Base-by-base conservation (phyloP, 2,113 vertebrate species). In the Amazona vittata region DNA sequence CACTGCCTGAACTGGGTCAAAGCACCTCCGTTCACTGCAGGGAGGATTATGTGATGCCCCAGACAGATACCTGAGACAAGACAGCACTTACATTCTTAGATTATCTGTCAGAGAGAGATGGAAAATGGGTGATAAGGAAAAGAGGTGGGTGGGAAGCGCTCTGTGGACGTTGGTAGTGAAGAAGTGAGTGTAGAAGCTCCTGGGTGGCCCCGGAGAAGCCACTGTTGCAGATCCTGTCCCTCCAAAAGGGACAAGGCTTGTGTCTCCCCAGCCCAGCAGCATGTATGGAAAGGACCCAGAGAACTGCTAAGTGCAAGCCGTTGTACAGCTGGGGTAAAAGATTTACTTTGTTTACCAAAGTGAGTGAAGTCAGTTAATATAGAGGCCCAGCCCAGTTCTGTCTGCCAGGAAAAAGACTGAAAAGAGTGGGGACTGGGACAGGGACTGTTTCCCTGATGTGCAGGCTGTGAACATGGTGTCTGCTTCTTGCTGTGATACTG, bases 41-140 rank as follows among this genome's bases (percentile, higher is more conserved):
- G 79, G 86, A 84, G 75, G 53, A 53, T 5, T 52, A 90, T 89
- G 59, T 78, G 93, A 90, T 96, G 95, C 75, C 67, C 92, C 86
- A 94, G 82, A 73, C 65, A 91, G 92, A 96, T 94, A 95, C 68
- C 35, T 25, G 91, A 86, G 92, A 92, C 78, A 83, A 96, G 93
- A 89, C 77, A 75, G 92, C 87, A 62, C 85, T 92, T 92, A 85
- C 5, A 43, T 64, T 16, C 93, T 89, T 94, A 35, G 65, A 39
- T 94, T 96, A 94, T 67, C 95, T 90, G 86, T 41, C 68, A 55
- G 81, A 62, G 43, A 60, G 83, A 84, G 88, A 88, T 15, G 11
- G 89, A 76, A 87, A 86, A 83, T 15, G 39, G 20, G 7, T 44
- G 92, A 93, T 89, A 96, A 96, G 47, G 50, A 67, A 53, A 80